Conservation (phyloP, 2,888 invertebrate genomes). For the Drosophila neonasuta region DNA sequence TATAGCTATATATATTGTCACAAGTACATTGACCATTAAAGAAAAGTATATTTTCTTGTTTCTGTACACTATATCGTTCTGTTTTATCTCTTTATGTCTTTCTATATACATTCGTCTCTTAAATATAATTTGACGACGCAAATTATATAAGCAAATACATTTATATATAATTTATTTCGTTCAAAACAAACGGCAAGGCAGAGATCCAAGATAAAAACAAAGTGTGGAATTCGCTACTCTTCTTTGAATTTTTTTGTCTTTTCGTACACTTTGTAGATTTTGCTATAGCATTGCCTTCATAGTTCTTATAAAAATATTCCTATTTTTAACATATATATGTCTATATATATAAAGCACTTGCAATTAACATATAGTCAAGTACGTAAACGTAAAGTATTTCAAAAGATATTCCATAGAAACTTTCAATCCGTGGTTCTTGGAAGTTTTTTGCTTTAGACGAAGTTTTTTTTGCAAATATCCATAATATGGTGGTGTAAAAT, state of each 20-base stretch:
- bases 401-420: background rate
- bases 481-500: background rate
- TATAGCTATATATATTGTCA: background rate
- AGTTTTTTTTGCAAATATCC: no score
- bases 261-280: conserved; percentile 11
- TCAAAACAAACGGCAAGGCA: conserved; percentile 1
- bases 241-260: background rate
- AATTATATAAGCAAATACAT: conserved; percentile 14
- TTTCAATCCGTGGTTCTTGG: background rate
- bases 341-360: conserved; percentile 9
- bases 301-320: conserved; percentile 13
- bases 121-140: conserved; percentile 2
- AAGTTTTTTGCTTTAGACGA: no score
- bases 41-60: conserved; percentile 4
- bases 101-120: conserved; percentile 6
- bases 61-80: conserved; percentile 1
- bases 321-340: conserved; percentile 14
- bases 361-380: background rate
- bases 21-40: conserved; percentile 7
- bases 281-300: conserved; percentile 8
- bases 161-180: background rate
- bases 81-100: conserved; percentile 17
- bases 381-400: background rate
- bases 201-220: conserved; percentile 21
- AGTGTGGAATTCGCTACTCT: conserved; percentile 23